A percentile compares a stretch with the other conserved stretches of the same genome.
These are phyloP conservation scores for Parasteatoda lunata DNA, from an alignment of 2,888 invertebrate genomes.

Conservation along the genomic window DNA sequence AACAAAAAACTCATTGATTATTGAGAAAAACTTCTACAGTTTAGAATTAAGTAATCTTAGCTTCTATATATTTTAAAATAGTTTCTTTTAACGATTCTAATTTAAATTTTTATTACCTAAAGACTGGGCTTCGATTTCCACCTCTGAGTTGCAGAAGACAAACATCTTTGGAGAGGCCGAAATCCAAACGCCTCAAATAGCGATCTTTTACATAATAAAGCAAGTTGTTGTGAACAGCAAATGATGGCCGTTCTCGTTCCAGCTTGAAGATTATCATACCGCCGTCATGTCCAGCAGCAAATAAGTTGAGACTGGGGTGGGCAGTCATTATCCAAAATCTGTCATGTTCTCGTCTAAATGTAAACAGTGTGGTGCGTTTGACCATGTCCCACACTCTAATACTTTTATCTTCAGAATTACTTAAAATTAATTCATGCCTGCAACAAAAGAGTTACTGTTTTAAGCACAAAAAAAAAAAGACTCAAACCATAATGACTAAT, in stretches of 20 bases:
- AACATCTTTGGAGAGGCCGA: constrained; percentile 92
- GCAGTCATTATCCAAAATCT: constrained; percentile 97
- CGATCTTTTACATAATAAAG: constrained; percentile 97
- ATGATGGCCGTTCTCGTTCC: constrained; percentile 96
- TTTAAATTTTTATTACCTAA: constrained; percentile 75
- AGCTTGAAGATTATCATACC: constrained; percentile 95
- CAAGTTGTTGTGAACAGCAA: constrained; percentile 92
- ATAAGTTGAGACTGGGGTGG: constrained; percentile 95
- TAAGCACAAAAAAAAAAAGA: too few species aligned
- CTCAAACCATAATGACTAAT: too few species aligned
- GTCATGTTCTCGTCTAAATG: constrained; percentile 94
- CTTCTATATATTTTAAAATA: too few species aligned
- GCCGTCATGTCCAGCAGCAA: constrained; percentile 99
- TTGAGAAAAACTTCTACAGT: too few species aligned
- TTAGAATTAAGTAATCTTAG: too few species aligned
- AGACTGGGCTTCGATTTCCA: constrained; percentile 83
- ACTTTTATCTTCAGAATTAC: constrained; percentile 98
- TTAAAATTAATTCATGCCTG: constrained; percentile 93
- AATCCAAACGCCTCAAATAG: constrained; percentile 91
- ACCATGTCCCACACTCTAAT: constrained; percentile 99
- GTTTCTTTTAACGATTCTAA: too few species aligned
- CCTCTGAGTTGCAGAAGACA: constrained; percentile 93
- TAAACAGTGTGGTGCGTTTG: constrained; percentile 91
- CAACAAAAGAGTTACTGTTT: neutral
- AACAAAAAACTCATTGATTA: too few species aligned